Evolutionary conservation across 2,888 invertebrate genomes (phyloP).

Genomic region (Drosophila rubida): DNA sequence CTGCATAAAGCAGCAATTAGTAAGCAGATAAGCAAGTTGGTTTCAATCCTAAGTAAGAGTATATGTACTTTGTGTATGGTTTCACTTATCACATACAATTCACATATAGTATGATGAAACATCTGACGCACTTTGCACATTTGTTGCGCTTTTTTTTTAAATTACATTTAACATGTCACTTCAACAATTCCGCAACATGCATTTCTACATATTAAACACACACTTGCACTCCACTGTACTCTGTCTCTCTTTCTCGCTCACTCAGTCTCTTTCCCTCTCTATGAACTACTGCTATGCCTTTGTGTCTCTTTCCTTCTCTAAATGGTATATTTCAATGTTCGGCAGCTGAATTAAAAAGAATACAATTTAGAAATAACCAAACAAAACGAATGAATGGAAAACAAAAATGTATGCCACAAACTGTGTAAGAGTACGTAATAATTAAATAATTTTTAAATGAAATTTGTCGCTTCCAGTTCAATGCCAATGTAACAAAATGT

Average conservation of each 20-base stretch:
- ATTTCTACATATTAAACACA: constrained; percentile 29
- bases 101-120: not conserved
- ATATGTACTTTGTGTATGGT: constrained; percentile 20
- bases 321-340: constrained; percentile 27
- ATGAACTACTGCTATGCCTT: not conserved
- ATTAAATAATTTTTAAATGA: constrained; percentile 14
- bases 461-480: constrained; percentile 53
- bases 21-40: constrained; percentile 19
- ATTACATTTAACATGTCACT: constrained; percentile 9
- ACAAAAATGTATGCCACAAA: constrained; percentile 31
- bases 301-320: constrained; percentile 9
- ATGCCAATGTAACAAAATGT: constrained; percentile 54
- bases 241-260: not conserved
- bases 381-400: constrained; percentile 2
- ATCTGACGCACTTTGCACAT: constrained; percentile 11
- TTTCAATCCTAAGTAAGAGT: constrained; percentile 30
- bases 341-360: constrained; percentile 49
- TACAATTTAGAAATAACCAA: constrained; percentile 21
- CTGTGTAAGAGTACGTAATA: constrained; percentile 23
- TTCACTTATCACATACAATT: constrained; percentile 21
- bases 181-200: constrained; percentile 53
- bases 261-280: not conserved
- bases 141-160: not conserved
- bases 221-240: constrained; percentile 8
- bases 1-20: constrained; percentile 9